phyloP scores from a whole-genome alignment of 2,888 invertebrate species.

The Charanyca ferruginea region DNA sequence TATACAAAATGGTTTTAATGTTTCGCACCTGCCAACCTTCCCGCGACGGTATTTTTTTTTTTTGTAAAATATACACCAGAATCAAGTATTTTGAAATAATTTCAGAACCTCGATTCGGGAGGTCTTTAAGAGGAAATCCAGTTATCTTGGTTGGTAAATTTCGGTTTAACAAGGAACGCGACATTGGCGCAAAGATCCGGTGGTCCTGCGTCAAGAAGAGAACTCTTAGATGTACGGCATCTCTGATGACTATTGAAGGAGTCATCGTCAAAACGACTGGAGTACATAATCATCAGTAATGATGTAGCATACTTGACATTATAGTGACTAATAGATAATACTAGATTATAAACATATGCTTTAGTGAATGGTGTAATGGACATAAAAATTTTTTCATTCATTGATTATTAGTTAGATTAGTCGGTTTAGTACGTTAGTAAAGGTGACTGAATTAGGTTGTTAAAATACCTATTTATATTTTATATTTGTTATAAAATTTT shows the following conservation, averaged over 20 bases:
- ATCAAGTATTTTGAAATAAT: neutral
- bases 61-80: neutral
- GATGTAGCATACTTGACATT: neutral
- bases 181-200: conserved; percentile 51
- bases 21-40: too few relatives aligned
- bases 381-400: too few relatives aligned
- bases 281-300: conserved; percentile 49
- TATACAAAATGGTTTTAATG: too few relatives aligned
- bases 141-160: conserved; percentile 59
- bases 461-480: neutral
- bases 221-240: conserved; percentile 60
- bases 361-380: too few relatives aligned
- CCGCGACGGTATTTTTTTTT: too few relatives aligned
- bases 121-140: conserved; percentile 62
- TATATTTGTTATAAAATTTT: too few relatives aligned
- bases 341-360: too few relatives aligned
- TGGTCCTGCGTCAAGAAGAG: conserved; percentile 70
- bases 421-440: too few relatives aligned
- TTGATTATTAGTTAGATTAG: too few relatives aligned
- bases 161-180: conserved; percentile 59
- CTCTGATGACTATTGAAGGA: conserved; percentile 61
- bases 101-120: conserved; percentile 52
- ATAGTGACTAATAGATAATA: neutral
- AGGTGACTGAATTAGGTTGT: neutral
- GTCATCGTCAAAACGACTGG: conserved; percentile 46